phyloP scores from a whole-genome alignment of 2,113 vertebrate species.

The Toxotes chatareus region DNA sequence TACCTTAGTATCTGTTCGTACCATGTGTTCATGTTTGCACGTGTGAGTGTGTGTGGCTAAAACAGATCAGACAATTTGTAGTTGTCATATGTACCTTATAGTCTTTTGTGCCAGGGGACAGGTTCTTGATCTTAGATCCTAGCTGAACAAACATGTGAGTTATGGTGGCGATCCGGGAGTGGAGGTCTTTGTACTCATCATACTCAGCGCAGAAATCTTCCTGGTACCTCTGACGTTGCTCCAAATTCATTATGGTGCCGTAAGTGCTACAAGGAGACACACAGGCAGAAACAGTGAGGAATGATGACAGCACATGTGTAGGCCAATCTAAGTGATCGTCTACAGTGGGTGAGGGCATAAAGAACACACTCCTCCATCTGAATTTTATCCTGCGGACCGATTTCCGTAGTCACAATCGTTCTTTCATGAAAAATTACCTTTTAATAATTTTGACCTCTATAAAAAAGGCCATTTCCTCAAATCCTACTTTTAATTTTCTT shows the following conservation, averaged over 20 bases:
- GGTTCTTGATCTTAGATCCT: slow-evolving; percentile 86
- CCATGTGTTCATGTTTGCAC: background rate
- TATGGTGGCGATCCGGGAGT: slow-evolving; percentile 82
- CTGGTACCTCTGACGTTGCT: slow-evolving; percentile 84
- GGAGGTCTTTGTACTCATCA: slow-evolving; percentile 84
- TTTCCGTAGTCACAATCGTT: no score
- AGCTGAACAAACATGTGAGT: slow-evolving; percentile 87
- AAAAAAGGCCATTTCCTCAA: no score
- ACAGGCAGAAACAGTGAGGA: background rate
- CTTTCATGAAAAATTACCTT: no score
- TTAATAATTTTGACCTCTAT: no score
- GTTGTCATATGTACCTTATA: slow-evolving; percentile 79
- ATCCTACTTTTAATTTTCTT: background rate
- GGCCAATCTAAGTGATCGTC: no score
- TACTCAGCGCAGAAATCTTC: slow-evolving; percentile 88
- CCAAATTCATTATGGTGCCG: slow-evolving; percentile 71
- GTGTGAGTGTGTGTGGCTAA: background rate
- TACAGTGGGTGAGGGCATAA: no score
- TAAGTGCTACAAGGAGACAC: slow-evolving; percentile 77
- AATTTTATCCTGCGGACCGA: background rate
- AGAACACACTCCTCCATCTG: no score
- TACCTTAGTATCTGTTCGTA: no score
- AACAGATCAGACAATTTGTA: background rate
- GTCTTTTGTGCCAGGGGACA: slow-evolving; percentile 84
- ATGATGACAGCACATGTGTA: background rate